Base-by-base conservation (phyloP, 2,888 invertebrate genomes). In the Baccha elongata region DNA sequence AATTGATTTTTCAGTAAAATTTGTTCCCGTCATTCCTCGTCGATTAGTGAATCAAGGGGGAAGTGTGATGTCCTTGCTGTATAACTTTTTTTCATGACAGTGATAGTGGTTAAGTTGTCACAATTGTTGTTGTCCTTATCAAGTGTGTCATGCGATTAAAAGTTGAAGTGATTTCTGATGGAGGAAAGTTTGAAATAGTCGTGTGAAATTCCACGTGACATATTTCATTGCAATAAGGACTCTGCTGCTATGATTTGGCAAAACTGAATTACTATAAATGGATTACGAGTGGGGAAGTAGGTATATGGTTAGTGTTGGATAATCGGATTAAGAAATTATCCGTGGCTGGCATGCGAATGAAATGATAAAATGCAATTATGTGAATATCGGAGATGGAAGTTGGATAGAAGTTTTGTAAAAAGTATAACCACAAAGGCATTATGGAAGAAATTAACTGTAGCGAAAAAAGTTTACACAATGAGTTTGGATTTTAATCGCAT, bases 1-100 rank as follows among this genome's bases (percentile, higher is more conserved):
- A 81, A 81, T 81, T 81, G 81, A 81, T 81, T 81, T 81, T 71
- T 67, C 65, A 69, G 35, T 72, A 60, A 44, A 37, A 7, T 40
- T 55, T 48, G 46, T 23, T 23, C 42, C 19, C 55, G 15, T 42
- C 37, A 37, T 32, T 58, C 6, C 13, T 26, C n/a, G n/a, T 60
- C 32, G n/a, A 53, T 37, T 68, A 29, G 58, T 26, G n/a, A 50
- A 17, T 37, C 44, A 19, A 26, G 3, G 29, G 37, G 29, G 21
- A 26, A 19, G 44, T 42, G 21, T 8, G 23, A 23, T 48, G 55
- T 71, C 64, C 71, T 55, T 64, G 52, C 3, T 48, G 2, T 60
- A 65, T n/a, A n/a, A n/a, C 71, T 71, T 48, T 21, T 48, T 52
- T 50, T 46, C 8, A 8, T 26, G 3, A 17, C 4, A 13, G 26